Evolutionary conservation across 2,797 vertebrate species (phyloP), one percentile per base, ranked within the genome.

Genomic region (Acropternis orthonyx): DNA sequence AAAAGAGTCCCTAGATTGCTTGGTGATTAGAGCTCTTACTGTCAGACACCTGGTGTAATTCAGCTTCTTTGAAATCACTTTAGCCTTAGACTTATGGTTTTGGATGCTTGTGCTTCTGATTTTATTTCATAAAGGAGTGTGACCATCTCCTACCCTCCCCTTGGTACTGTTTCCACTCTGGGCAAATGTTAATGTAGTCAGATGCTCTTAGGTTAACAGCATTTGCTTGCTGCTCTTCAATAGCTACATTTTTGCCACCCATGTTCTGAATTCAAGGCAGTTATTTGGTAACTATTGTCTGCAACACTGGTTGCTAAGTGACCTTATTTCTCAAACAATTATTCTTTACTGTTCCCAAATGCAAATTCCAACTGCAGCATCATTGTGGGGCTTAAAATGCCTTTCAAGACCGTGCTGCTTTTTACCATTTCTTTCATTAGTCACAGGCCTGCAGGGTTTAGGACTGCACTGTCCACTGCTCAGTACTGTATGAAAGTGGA

Each of bases 331-430:
- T 73, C 17, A 54, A 43, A 12, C 52, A 65, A n/a, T 27, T 36
- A 13, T 22, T 67, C 39, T 59, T 71, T 26, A 3, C n/a, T 65
- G 3, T 69, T 85, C 21, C 69, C 32, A 86, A 24, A 44, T 7
- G 26, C 28, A 66, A 41, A 73, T 66, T 85, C 30, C 48, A 88
- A 14, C 51, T 44, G 14, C 30, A 23, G 61, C 44, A 20, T 27
- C 0, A 0, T 4, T 1, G 0, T 24, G 20, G 73, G 27, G 59
- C 62, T 48, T 19, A 52, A 61, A 77, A 61, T 23, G 8, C 68
- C 44, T 59, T 63, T 52, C 10, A 10, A 24, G 28, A 32, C 10
- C 0, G 0, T 0, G 2, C 19, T 72, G 62, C 56, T 69, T 76
- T 58, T 43, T 39, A 36, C 28, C 6, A 1, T 55, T 84, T 58